A percentile compares a stretch with the other conserved stretches of the same genome.
Evolutionary conservation across 2,113 vertebrate genomes (phyloP).

Genomic region (Megatriorchis doriae): DNA sequence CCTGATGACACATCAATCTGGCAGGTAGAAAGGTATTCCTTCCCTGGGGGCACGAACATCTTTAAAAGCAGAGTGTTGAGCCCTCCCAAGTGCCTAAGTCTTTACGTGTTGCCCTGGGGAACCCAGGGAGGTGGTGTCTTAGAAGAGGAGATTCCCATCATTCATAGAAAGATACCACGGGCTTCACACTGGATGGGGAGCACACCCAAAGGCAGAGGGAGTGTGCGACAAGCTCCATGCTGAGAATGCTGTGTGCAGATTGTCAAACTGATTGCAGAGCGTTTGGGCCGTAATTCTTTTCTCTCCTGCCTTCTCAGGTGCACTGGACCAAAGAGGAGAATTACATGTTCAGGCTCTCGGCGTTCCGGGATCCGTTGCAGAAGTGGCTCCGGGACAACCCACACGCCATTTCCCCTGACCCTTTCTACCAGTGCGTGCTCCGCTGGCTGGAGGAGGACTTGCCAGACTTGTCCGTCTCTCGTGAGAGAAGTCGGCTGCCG

Average conservation of each 20-base stretch:
- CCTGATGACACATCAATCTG: background rate
- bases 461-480: slow-evolving; percentile 89
- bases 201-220: background rate
- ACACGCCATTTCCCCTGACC: slow-evolving; percentile 72
- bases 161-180: background rate
- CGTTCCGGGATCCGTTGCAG: slow-evolving; percentile 75
- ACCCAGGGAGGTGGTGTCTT: background rate
- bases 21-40: background rate
- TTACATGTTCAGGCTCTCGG: slow-evolving; percentile 91
- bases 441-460: slow-evolving; percentile 87
- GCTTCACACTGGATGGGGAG: fast-evolving
- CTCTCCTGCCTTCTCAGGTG: slow-evolving; percentile 69
- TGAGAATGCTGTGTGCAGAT: background rate
- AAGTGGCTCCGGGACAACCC: slow-evolving; percentile 82
- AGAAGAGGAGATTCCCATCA: background rate
- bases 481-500: slow-evolving; percentile 82
- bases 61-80: background rate
- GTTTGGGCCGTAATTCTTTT: background rate
- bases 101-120: background rate
- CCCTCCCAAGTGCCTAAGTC: background rate
- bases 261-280: background rate
- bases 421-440: slow-evolving; percentile 76
- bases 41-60: background rate
- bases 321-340: slow-evolving; percentile 95
- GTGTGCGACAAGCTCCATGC: fast-evolving